phyloP scores from a whole-genome alignment of 2,888 invertebrate genomes.

The Rhagonycha fulva region DNA sequence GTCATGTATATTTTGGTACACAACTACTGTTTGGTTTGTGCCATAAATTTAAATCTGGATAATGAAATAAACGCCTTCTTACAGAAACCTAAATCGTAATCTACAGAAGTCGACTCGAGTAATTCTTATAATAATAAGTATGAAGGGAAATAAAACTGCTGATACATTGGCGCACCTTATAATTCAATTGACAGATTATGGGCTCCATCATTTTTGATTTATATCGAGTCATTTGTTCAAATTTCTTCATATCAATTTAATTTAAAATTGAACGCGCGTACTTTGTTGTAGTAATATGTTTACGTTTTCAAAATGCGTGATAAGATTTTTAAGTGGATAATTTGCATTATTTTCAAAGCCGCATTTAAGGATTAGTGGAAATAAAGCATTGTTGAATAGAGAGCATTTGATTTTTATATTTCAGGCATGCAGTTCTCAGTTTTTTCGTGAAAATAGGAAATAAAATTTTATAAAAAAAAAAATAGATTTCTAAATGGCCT shows the following conservation, averaged over 20 bases:
- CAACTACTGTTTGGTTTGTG: not conserved
- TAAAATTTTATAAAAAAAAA: too few relatives aligned
- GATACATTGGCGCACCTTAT: slow-evolving; percentile 43
- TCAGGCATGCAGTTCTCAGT: not conserved
- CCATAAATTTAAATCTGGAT: slow-evolving; percentile 9
- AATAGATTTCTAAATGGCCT: not conserved
- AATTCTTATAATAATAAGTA: not conserved
- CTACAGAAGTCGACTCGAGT: not conserved
- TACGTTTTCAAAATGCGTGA: not conserved
- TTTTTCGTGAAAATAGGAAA: not conserved
- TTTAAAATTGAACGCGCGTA: not conserved
- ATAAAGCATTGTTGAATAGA: not conserved
- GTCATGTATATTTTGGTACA: slow-evolving; percentile 1
- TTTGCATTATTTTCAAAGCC: not conserved
- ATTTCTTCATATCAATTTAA: not conserved
- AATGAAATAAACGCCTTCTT: slow-evolving; percentile 15
- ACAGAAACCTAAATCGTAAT: slow-evolving; percentile 1
- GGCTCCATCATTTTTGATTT: slow-evolving; percentile 21
- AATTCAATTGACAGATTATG: slow-evolving; percentile 45
- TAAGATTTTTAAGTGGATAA: not conserved
- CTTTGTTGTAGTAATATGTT: not conserved
- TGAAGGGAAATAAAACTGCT: slow-evolving; percentile 35
- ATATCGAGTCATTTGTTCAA: not conserved
- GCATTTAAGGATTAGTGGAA: not conserved
- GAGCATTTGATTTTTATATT: not conserved